Evolutionary conservation across 2,113 vertebrate genomes (phyloP).

Genomic region (Tupaia chinensis): DNA sequence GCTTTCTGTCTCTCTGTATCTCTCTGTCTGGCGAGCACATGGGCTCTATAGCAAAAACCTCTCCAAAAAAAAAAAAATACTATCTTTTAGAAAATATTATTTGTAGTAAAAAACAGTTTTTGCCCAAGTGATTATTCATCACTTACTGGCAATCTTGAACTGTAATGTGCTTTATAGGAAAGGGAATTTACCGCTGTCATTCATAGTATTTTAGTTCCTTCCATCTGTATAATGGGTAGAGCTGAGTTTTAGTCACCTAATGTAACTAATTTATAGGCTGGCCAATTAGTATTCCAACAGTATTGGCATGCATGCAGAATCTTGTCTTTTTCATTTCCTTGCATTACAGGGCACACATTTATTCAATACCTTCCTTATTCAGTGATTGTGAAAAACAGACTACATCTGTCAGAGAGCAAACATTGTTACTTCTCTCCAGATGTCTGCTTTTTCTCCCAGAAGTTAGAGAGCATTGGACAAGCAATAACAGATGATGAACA

Average conservation of each 20-base stretch:
- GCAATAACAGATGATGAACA: constrained; percentile 93
- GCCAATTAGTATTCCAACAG: not conserved
- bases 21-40: too few species aligned
- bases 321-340: constrained; percentile 55
- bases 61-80: too few species aligned
- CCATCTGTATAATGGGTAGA: constrained; percentile 71
- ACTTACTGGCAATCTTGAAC: not conserved
- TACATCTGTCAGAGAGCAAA: constrained; percentile 86
- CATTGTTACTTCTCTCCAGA: constrained; percentile 87
- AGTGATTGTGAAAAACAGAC: constrained; percentile 84
- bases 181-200: not conserved
- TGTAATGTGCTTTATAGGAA: not conserved
- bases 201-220: not conserved
- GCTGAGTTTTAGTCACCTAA: not conserved
- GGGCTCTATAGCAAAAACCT: too few species aligned
- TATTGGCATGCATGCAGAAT: constrained; percentile 17
- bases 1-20: too few species aligned
- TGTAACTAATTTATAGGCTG: not conserved
- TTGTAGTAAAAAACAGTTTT: constrained; percentile 20
- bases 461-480: constrained; percentile 92
- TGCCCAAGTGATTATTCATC: not conserved
- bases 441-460: constrained; percentile 92
- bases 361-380: constrained; percentile 81
- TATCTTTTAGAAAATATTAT: constrained; percentile 20
- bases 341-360: constrained; percentile 80